These are phyloP conservation scores for Rhynchopsitta pachyrhyncha DNA, from an alignment of 2,113 vertebrate species.

Conservation along the genomic window DNA sequence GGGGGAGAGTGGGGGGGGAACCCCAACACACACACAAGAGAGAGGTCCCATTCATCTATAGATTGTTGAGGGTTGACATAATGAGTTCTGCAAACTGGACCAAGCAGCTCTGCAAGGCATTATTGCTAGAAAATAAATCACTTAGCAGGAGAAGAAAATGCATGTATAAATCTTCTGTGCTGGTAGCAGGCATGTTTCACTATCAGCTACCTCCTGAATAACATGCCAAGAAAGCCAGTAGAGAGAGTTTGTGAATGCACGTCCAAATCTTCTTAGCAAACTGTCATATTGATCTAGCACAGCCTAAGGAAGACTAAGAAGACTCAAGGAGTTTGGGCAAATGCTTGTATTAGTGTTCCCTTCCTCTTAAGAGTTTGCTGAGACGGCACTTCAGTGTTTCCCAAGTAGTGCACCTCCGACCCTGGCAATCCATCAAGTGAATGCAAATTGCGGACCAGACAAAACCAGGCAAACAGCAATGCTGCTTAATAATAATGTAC, in stretches of 20 bases:
- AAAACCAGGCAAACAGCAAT: slow-evolving; percentile 85
- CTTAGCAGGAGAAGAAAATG: slow-evolving; percentile 63
- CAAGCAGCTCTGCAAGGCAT: slow-evolving; percentile 53
- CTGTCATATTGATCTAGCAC: slow-evolving; percentile 83
- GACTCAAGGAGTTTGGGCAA: slow-evolving; percentile 80
- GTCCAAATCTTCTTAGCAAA: slow-evolving; percentile 71
- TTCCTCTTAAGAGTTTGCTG: slow-evolving; percentile 81
- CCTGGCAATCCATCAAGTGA: slow-evolving; percentile 83
- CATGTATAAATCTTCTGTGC: slow-evolving; percentile 58
- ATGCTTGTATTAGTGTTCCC: slow-evolving; percentile 70
- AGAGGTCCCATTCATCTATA: slow-evolving; percentile 14
- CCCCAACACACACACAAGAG: not conserved
- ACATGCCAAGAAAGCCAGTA: slow-evolving; percentile 38
- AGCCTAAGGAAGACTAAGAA: slow-evolving; percentile 55
- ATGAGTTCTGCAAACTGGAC: slow-evolving; percentile 66
- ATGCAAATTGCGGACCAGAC: slow-evolving; percentile 80
- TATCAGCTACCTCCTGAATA: slow-evolving; percentile 46
- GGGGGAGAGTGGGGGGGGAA: too few species aligned
- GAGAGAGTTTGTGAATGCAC: slow-evolving; percentile 68
- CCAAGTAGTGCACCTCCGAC: slow-evolving; percentile 82
- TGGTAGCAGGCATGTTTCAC: slow-evolving; percentile 54
- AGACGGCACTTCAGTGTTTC: slow-evolving; percentile 82
- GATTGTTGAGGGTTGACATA: slow-evolving; percentile 56
- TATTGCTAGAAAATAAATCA: slow-evolving; percentile 71
- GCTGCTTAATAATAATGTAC: slow-evolving; percentile 77